Evolutionary conservation across 2,113 vertebrate genomes (phyloP).

Genomic region (Xiphophorus couchianus): DNA sequence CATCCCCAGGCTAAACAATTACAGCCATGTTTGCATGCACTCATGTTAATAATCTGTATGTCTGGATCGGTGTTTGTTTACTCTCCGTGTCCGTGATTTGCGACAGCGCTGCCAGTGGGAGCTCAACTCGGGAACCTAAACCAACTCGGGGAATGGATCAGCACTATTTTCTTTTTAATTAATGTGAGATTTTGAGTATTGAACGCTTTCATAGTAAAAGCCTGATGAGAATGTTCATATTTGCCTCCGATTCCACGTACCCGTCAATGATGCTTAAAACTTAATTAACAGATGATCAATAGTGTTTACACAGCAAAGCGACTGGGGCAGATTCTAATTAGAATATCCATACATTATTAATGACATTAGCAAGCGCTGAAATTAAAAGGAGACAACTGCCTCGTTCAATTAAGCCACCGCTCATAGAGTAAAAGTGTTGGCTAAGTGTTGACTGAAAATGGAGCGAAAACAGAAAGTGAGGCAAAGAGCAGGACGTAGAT

Average conservation of each 20-base stretch:
- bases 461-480: slow-evolving; percentile 20
- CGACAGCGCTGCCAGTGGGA: slow-evolving; percentile 6
- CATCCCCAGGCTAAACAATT: slow-evolving; percentile 9
- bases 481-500: slow-evolving; percentile 25
- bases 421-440: slow-evolving; percentile 37
- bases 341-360: slow-evolving; percentile 85
- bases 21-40: slow-evolving; percentile 11
- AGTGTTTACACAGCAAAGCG: slow-evolving; percentile 81
- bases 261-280: slow-evolving; percentile 79
- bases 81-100: slow-evolving; percentile 1
- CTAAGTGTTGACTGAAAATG: slow-evolving; percentile 24
- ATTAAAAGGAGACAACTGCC: slow-evolving; percentile 80
- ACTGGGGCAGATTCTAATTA: slow-evolving; percentile 81
- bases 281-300: slow-evolving; percentile 84
- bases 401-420: slow-evolving; percentile 69
- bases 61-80: slow-evolving; percentile 8
- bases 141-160: slow-evolving; percentile 30
- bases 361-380: slow-evolving; percentile 76
- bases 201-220: slow-evolving; percentile 38
- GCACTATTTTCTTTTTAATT: slow-evolving; percentile 56
- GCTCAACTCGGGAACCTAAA: slow-evolving; percentile 6
- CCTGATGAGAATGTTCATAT: slow-evolving; percentile 69
- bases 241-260: slow-evolving; percentile 61
- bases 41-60: slow-evolving; percentile 8
- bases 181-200: slow-evolving; percentile 50